Evolutionary conservation across 2,888 invertebrate species (phyloP), one percentile per base, ranked within the genome.

Genomic region (Campoplex nolae): DNA sequence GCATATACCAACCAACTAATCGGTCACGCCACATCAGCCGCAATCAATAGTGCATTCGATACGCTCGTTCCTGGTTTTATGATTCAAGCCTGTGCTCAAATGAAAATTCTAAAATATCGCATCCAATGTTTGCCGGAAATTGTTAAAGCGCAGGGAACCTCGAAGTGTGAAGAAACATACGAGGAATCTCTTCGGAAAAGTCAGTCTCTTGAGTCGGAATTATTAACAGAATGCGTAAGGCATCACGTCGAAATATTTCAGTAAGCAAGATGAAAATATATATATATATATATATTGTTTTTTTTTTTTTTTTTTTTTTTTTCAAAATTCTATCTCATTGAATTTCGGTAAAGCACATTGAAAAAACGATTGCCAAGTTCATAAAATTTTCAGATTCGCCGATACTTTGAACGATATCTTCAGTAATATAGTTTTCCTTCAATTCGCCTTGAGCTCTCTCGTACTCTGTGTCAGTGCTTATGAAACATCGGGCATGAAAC

Each of bases 101-200:
- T 93, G 18, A 91, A 92, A 13, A 90, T 93, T 35, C 85, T 93
- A 0, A 91, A 90, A 67, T 74, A 90, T 73, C 91, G 93, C 18
- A 62, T 91, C 1, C 13, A 73, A 18, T 56, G 32, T 7, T 70
- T 82, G 78, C 81, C 87, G 9, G 67, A 79, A 58, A 67, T 58
- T 9, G 35, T 62, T 3, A 51, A 88, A 28, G 16, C 13, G 51
- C n/a, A 68, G 32, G 77, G 78, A 86, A 85, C 87, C 87, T 32
- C 42, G n/a, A n/a, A 1, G n/a, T 13, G n/a, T 28, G 58, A 70
- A 9, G 42, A 62, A 3, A 35, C 62, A 23, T 3, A 32, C 7
- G 35, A 32, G 16, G 67, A 76, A 18, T 56, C n/a, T 68, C 28
- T 32, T 11, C 45, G 32, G 11, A 6, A 74, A 23, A 35, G 32